A percentile compares a stretch with the other conserved stretches of the same genome.
These are phyloP conservation scores for Thereva nobilitata DNA, from an alignment of 2,888 invertebrate species.

Conservation along the genomic window DNA sequence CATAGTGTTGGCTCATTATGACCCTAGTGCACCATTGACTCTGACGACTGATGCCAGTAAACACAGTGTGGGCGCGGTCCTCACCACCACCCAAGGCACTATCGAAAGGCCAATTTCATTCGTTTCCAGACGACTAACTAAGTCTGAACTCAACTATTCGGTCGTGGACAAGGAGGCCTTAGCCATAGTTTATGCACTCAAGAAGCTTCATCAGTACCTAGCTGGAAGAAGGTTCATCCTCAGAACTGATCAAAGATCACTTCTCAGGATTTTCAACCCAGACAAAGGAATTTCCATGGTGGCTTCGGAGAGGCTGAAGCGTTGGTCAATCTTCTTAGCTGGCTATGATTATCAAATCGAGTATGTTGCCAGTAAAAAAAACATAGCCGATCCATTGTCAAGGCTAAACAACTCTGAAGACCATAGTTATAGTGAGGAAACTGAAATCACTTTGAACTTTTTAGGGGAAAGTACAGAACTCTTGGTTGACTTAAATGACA, in stretches of 20 bases:
- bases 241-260: constrained; percentile 29
- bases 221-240: constrained; percentile 6
- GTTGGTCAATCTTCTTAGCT: constrained; percentile 24
- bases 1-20: constrained; percentile 41
- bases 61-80: constrained; percentile 33
- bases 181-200: constrained; percentile 9
- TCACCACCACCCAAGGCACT: constrained; percentile 23
- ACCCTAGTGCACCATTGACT: constrained; percentile 36
- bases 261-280: constrained; percentile 33
- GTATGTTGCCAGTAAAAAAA: constrained; percentile 23
- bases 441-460: constrained; percentile 27
- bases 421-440: constrained; percentile 16
- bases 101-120: constrained; percentile 30
- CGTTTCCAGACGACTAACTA: constrained; percentile 29
- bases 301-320: constrained; percentile 31
- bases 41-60: constrained; percentile 44
- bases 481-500: constrained; percentile 10
- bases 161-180: constrained; percentile 14
- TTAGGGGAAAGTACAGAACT: constrained; percentile 25
- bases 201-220: too few species aligned
- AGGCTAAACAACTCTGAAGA: constrained; percentile 26
- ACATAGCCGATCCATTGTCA: constrained; percentile 22
- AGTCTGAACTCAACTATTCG: constrained; percentile 6
- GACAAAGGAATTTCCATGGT: constrained; percentile 26
- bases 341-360: constrained; percentile 26